These are phyloP conservation scores for Ormyrus thymus DNA, from an alignment of 2,888 invertebrate species.

Conservation along the genomic window DNA sequence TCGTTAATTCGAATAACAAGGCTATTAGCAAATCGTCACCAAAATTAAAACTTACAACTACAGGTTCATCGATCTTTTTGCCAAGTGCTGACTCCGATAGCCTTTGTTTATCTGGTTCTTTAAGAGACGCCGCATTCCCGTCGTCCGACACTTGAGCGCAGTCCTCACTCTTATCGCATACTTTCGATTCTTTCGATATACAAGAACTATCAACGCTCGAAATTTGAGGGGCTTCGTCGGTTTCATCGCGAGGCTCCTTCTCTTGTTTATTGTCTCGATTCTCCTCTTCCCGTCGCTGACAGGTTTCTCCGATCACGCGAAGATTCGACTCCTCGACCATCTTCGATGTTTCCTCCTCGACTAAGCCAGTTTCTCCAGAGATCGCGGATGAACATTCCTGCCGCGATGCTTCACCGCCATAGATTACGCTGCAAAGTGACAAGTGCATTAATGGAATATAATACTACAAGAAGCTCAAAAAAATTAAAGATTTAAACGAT, in stretches of 20 bases:
- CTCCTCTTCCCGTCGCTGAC: not conserved
- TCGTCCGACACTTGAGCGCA: not conserved
- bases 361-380: not conserved
- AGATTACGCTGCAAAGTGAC: too few relatives aligned
- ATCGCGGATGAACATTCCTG: constrained; percentile 36
- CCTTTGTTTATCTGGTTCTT: constrained; percentile 26
- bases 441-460: too few relatives aligned
- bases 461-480: too few relatives aligned
- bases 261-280: not conserved
- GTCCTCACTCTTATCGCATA: constrained; percentile 14
- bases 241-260: constrained; percentile 18
- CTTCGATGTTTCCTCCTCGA: constrained; percentile 11
- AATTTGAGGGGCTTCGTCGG: constrained; percentile 20
- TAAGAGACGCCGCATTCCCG: not conserved
- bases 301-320: constrained; percentile 50
- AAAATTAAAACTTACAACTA: constrained; percentile 43
- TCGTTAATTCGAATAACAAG: not conserved
- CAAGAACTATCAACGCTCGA: not conserved
- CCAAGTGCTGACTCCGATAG: constrained; percentile 6
- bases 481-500: too few relatives aligned
- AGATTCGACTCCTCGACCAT: constrained; percentile 38
- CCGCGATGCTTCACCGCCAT: not conserved
- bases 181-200: constrained; percentile 8
- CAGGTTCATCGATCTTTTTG: constrained; percentile 40
- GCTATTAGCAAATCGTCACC: not conserved